Percentiles rank a stretch among this genome's conserved stretches.
phyloP scores from a whole-genome alignment of 2,888 invertebrate genomes.

The Stenurella melanura region DNA sequence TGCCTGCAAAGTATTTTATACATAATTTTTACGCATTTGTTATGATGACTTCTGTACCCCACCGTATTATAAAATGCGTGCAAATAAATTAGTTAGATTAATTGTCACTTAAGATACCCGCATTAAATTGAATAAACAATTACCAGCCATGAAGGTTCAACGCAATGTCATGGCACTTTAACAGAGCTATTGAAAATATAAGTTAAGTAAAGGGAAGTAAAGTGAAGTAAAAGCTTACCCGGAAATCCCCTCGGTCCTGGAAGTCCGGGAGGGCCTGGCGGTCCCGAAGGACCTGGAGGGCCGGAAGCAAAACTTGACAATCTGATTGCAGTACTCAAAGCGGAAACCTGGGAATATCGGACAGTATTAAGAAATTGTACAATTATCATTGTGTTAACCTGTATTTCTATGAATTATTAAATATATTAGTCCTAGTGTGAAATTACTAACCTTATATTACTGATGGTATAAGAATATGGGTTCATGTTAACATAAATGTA shows the following conservation, averaged over 20 bases:
- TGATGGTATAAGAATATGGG: no score
- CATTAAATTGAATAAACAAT: constrained; percentile 1
- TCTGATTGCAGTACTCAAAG: constrained; percentile 75
- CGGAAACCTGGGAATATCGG: constrained; percentile 71
- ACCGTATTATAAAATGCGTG: neutral
- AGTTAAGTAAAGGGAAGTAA: constrained; percentile 15
- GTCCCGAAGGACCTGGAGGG: constrained; percentile 74
- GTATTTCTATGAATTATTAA: neutral
- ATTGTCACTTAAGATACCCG: neutral
- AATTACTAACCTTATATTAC: no score
- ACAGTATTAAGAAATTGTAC: constrained; percentile 1
- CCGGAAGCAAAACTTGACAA: constrained; percentile 75
- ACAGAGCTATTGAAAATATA: constrained; percentile 3
- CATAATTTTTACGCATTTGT: no score
- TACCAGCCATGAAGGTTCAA: neutral
- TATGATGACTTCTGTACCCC: neutral
- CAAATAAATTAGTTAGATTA: neutral
- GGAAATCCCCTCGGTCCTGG: constrained; percentile 73
- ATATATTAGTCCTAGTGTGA: no score
- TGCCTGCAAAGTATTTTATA: no score
- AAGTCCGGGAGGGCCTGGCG: constrained; percentile 73
- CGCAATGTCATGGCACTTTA: neutral
- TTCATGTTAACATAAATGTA: no score
- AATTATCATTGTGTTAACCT: neutral
- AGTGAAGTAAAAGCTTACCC: constrained; percentile 63